These are phyloP conservation scores for Empidonax traillii DNA, from an alignment of 2,113 vertebrate species.

Conservation along the genomic window DNA sequence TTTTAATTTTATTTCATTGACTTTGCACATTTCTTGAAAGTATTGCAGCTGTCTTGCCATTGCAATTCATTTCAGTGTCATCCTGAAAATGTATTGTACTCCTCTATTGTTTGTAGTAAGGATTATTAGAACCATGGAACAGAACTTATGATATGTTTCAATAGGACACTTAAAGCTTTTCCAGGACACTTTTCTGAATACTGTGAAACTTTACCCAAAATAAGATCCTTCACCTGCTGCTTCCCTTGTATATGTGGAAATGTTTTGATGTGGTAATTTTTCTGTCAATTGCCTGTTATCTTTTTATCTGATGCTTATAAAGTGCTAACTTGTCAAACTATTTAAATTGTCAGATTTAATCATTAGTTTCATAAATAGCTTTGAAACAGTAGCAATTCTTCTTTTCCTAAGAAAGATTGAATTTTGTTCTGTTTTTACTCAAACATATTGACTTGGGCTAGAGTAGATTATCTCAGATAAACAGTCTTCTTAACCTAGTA, in stretches of 20 bases:
- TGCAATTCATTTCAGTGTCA: not conserved
- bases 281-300: not conserved
- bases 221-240: not conserved
- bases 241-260: not conserved
- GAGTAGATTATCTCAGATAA: not conserved
- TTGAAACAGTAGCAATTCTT: not conserved
- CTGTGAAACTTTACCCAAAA: not conserved
- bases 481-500: not conserved
- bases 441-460: not conserved
- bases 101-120: not conserved
- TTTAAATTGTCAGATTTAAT: not conserved
- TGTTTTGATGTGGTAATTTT: not conserved
- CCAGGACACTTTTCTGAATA: not conserved
- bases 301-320: not conserved
- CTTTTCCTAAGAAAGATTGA: not conserved
- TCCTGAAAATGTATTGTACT: not conserved
- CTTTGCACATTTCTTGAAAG: not conserved
- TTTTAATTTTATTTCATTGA: not conserved
- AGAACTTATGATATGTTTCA: not conserved
- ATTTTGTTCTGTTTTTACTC: not conserved
- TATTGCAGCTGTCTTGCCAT: not conserved
- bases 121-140: not conserved
- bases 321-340: not conserved
- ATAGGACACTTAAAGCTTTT: not conserved
- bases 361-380: not conserved